Conservation (phyloP, 2,113 vertebrate species). For the Nannospalax galili region DNA sequence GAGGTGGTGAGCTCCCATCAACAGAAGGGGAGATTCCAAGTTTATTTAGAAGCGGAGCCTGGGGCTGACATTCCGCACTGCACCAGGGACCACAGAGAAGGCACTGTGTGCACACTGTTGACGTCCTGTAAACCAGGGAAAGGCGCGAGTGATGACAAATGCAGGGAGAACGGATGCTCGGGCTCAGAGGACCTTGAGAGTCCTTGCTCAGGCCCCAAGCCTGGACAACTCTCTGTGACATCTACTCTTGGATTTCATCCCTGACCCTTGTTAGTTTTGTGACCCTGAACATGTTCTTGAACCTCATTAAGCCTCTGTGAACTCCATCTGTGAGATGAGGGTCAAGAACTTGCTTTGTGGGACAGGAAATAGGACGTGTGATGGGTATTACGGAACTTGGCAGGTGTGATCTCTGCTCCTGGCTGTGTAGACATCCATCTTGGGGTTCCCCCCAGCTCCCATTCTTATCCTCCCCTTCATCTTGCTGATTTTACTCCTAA, state of each 20-base stretch:
- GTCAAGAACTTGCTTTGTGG: neutral
- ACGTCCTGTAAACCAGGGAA: too few species aligned
- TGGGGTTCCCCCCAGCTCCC: too few species aligned
- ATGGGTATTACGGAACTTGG: neutral
- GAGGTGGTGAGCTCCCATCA: neutral
- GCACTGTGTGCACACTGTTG: too few species aligned
- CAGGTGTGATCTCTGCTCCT: neutral
- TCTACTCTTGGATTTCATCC: neutral
- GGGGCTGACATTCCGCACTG: neutral
- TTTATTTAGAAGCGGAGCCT: neutral
- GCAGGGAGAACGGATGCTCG: neutral
- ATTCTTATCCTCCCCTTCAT: neutral
- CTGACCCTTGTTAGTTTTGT: neutral
- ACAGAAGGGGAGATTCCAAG: neutral
- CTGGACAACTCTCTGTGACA: fast-evolving
- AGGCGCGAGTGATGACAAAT: neutral
- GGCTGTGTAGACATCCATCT: neutral
- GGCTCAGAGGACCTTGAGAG: fast-evolving
- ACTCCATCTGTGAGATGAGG: neutral
- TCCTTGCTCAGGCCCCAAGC: neutral
- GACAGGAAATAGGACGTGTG: neutral
- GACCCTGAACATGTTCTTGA: neutral
- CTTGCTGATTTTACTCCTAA: neutral
- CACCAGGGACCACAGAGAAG: neutral
- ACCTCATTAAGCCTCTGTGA: neutral